Base-by-base conservation (phyloP, 1,140 invertebrate species). In the Aphelenchoides avenae region DNA sequence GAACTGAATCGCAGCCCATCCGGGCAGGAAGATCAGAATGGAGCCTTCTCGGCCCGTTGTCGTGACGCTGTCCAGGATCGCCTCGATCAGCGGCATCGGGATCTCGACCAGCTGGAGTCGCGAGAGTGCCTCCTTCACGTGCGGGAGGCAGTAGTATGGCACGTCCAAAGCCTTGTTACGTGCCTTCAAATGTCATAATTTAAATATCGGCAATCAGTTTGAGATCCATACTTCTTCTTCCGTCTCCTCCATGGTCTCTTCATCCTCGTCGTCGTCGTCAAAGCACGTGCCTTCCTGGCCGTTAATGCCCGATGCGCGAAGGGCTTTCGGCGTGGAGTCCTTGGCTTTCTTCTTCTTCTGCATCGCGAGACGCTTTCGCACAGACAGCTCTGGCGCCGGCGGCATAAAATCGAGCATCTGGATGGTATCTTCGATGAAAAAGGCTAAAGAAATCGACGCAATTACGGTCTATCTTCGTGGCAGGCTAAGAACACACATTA, bases 1-100 rank as follows among this genome's bases (percentile, higher is more conserved):
- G 0, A 79, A 80, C 0, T 87, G 84, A 64, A 96, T 94, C 55
- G 93, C 89, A 71, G 91, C 88, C 78, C 91, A 95, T 0, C 91
- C 91, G 0, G 92, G 88, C 2, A 96, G 77, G 80, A 95, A 95
- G 1, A 95, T 81, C 15, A 96, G 80, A 48, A 94, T 86, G 30
- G 88, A 85, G 13, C 90, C 89, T 80, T 68, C 65, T 44, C 46
- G 30, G n/a, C n/a, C 65, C 74, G 11, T 62, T 60, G 11, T 56
- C 7, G 30, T 52, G 37, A 52, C n/a, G n/a, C 76, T 74, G 41
- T 74, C 70, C n/a, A 34, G 13, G 4, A 74, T 46, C 9, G 69
- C 71, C 48, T 71, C 71, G 36, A 74, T 74, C 5, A 74, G 20
- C 20, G 68, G 70, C 31, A 70, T 37, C 9, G 73, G 68, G 51